phyloP scores from a whole-genome alignment of 2,888 invertebrate genomes.

The Melieria picta region DNA sequence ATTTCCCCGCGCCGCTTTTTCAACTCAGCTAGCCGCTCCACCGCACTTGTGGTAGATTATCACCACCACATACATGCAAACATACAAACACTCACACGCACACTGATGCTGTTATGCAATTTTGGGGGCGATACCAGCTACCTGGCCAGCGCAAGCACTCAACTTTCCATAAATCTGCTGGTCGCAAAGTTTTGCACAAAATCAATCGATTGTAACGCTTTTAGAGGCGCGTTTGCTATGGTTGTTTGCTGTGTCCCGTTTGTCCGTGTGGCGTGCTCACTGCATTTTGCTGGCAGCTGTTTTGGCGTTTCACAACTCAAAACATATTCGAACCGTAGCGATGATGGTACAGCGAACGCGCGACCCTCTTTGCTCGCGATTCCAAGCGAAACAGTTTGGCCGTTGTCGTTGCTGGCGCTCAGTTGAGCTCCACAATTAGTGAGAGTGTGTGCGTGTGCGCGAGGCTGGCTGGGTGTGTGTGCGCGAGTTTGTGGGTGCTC shows the following conservation, averaged over 20 bases:
- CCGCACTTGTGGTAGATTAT: background rate
- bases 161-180: conserved; percentile 35
- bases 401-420: background rate
- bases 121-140: conserved; percentile 49
- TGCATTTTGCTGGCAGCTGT: conserved; percentile 48
- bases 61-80: background rate
- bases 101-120: conserved; percentile 58
- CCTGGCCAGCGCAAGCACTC: conserved; percentile 25
- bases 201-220: conserved; percentile 12
- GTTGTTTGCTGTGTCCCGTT: conserved; percentile 26
- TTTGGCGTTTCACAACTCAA: conserved; percentile 43
- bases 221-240: conserved; percentile 17
- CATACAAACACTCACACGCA: conserved; percentile 14
- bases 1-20: conserved; percentile 19
- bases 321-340: conserved; percentile 57
- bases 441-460: conserved; percentile 10
- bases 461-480: no score
- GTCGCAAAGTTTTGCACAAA: conserved; percentile 25
- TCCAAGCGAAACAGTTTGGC: conserved; percentile 36
- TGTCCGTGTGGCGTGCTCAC: conserved; percentile 44
- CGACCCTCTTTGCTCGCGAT: conserved; percentile 43
- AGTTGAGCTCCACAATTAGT: background rate
- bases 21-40: background rate
- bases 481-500: background rate
- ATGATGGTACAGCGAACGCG: conserved; percentile 37